These are phyloP conservation scores for Epinephelus cyanopodus DNA, from an alignment of 2,113 vertebrate species.

Conservation along the genomic window DNA sequence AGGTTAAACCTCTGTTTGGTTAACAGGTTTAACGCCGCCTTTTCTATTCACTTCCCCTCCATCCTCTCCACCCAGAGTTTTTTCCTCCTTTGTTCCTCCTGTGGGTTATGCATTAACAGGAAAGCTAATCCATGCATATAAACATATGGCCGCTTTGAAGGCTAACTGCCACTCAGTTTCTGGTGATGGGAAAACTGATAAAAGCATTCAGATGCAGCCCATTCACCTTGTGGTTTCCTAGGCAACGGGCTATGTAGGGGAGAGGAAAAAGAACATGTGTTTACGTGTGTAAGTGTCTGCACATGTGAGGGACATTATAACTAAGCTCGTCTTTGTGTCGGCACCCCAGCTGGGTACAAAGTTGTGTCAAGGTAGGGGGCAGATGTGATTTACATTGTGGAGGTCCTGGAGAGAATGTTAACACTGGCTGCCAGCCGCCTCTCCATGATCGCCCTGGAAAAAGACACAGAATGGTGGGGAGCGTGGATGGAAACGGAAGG, in stretches of 20 bases:
- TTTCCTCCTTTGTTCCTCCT: background rate
- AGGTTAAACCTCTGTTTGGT: conserved; percentile 30
- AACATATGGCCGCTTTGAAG: conserved; percentile 7
- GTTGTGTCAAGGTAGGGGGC: conserved; percentile 16
- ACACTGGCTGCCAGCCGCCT: conserved; percentile 88
- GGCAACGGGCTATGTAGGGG: conserved; percentile 19
- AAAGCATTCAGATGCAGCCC: conserved; percentile 31
- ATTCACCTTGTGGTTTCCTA: conserved; percentile 40
- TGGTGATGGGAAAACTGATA: conserved; percentile 12
- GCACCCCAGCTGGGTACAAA: background rate
- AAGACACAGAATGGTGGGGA: conserved; percentile 48
- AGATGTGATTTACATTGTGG: conserved; percentile 87
- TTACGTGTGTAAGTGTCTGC: background rate
- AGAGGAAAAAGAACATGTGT: background rate
- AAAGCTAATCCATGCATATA: conserved; percentile 46
- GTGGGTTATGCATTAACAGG: conserved; percentile 67
- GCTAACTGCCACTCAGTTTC: conserved; percentile 21
- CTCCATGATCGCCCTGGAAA: conserved; percentile 89
- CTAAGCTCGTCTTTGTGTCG: background rate
- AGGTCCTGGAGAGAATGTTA: conserved; percentile 88
- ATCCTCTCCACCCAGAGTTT: background rate
- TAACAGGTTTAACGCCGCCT: conserved; percentile 7
- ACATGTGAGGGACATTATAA: conserved; percentile 2
- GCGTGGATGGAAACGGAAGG: conserved; percentile 40
- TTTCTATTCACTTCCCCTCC: conserved; percentile 6